Base-by-base conservation (phyloP, 2,797 vertebrate species). In the Sebastiscus tertius region DNA sequence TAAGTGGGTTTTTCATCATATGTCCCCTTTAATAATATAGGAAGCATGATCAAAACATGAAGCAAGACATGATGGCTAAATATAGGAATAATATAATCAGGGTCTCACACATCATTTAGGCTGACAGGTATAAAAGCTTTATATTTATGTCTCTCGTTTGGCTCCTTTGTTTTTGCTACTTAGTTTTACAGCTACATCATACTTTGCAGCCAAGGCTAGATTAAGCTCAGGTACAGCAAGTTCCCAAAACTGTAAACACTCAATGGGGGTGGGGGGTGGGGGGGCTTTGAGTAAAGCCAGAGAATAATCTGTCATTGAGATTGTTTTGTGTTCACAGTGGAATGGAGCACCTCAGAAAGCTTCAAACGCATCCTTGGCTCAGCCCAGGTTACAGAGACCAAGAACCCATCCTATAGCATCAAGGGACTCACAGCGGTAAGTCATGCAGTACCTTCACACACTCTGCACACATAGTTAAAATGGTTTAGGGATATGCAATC, bases 291-390 rank as follows among this genome's bases (percentile, higher is more conserved):
- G 84, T 46, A 81, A 83, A 90, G 74, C 83, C 75, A 81, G 78
- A 64, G 52, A 79, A 83, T 79, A 72, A 86, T 83, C 69, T 83
- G 34, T 90, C 84, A 84, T 74, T 82, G 78, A 60, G 26, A 75
- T 69, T 88, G 82, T 88, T 86, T 89, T 78, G 80, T 87, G 55
- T 86, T 63, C 67, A 63, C 91, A 96, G 96, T 96, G 89, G 96
- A 96, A 27, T 96, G 96, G 95, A 96, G 95, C 89, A 88, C 78
- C 29, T 93, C 92, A 2, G 78, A 81, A 64, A 82, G 63, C 84
- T 96, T 96, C 87, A 93, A 93, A 86, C 86, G 88, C 64, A 82
- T 94, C 87, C 90, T 91, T 27, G 94, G 94, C 73, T 90, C 89
- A 14, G 91, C 84, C 34, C 86, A 94, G 72, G 89, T 96, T 31